Evolutionary conservation across 64 coral and sea anemone species (phyloP).

Genomic region (Dendronephthya gigantea): DNA sequence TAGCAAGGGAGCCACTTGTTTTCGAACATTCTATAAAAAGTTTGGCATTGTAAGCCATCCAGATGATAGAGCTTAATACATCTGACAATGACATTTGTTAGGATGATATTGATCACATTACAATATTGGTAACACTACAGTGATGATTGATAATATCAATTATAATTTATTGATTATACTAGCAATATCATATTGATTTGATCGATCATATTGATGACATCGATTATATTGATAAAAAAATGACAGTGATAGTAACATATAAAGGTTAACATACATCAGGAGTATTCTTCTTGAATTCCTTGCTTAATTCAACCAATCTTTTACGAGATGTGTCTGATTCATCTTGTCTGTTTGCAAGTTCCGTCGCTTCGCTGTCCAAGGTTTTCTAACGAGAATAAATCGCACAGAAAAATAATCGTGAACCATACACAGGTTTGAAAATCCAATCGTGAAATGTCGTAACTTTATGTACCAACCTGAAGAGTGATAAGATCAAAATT

Average conservation of each 20-base stretch:
- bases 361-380: slow-evolving; percentile 74
- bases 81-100: too few species aligned
- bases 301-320: slow-evolving; percentile 78
- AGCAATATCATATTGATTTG: background rate
- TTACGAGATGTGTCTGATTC: slow-evolving; percentile 85
- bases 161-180: too few species aligned
- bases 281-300: slow-evolving; percentile 95
- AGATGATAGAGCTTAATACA: too few species aligned
- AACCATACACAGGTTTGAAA: background rate
- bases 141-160: too few species aligned
- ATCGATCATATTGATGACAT: background rate
- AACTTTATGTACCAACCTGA: slow-evolving; percentile 47
- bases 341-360: slow-evolving; percentile 93
- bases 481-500: slow-evolving; percentile 87
- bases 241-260: slow-evolving; percentile 43
- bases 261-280: slow-evolving; percentile 51
- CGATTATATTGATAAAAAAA: slow-evolving; percentile 18
- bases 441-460: background rate
- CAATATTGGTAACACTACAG: too few species aligned
- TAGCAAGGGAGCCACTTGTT: slow-evolving; percentile 82
- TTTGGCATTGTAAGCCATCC: too few species aligned
- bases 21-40: slow-evolving; percentile 52
- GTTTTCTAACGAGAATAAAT: slow-evolving; percentile 57
- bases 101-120: too few species aligned
- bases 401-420: background rate